These are phyloP conservation scores for Mesorhabditis belari DNA, from an alignment of 2,888 invertebrate genomes.

Conservation along the genomic window DNA sequence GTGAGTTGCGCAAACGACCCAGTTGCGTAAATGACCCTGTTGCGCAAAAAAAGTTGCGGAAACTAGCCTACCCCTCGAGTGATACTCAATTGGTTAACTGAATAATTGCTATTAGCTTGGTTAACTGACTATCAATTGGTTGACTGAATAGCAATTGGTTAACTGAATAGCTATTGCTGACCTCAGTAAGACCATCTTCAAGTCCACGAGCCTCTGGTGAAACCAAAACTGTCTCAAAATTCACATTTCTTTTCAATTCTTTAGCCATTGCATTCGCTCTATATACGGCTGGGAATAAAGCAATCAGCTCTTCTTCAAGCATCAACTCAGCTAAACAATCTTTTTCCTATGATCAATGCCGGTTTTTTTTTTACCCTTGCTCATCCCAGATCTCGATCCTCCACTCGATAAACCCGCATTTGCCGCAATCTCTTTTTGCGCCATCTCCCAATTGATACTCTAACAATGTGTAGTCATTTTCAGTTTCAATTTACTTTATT, in stretches of 20 bases:
- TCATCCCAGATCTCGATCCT: conserved; percentile 8
- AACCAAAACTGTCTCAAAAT: conserved; percentile 60
- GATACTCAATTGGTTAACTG: no score
- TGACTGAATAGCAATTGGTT: no score
- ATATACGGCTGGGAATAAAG: conserved; percentile 59
- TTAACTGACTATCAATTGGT: no score
- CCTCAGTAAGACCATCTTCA: conserved; percentile 56
- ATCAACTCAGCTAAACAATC: conserved; percentile 44
- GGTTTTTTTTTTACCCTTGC: conserved; percentile 11
- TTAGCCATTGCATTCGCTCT: conserved; percentile 61
- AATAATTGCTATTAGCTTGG: no score
- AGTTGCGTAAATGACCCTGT: no score
- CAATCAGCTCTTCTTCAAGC: conserved; percentile 60
- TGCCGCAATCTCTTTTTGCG: conserved; percentile 60
- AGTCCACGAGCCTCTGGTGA: conserved; percentile 59
- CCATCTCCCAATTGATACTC: conserved; percentile 58
- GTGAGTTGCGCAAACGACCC: no score
- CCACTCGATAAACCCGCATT: conserved; percentile 52
- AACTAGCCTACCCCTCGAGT: no score
- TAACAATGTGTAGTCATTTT: conserved; percentile 49
- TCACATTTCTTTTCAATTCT: conserved; percentile 57
- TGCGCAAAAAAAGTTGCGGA: no score
- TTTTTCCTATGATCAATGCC: background rate
- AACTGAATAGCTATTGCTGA: conserved; percentile 28
- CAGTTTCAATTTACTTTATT: conserved; percentile 30